These are phyloP conservation scores for Limnephilus rhombicus DNA, from an alignment of 2,888 invertebrate species.

Conservation along the genomic window DNA sequence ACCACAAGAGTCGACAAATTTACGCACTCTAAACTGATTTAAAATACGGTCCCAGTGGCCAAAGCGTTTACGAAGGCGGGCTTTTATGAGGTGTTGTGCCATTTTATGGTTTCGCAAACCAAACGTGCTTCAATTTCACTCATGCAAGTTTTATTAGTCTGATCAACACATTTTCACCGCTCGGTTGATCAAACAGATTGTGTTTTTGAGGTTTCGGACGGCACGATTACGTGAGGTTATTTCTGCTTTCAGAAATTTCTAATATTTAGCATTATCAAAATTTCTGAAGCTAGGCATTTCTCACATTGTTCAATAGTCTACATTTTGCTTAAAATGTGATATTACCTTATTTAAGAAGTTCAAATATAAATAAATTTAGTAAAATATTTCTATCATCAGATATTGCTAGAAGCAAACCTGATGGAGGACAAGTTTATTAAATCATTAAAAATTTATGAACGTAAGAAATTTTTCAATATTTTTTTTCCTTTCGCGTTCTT, in stretches of 20 bases:
- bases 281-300: neutral
- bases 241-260: neutral
- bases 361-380: too few species aligned
- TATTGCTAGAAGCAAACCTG: neutral
- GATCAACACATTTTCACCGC: conserved; percentile 36
- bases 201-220: conserved; percentile 28
- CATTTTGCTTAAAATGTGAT: neutral
- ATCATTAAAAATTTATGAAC: neutral
- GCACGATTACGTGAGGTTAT: conserved; percentile 19
- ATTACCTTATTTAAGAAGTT: too few species aligned
- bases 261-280: neutral
- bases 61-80: conserved; percentile 27
- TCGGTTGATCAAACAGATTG: conserved; percentile 36
- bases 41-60: conserved; percentile 16
- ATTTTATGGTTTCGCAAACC: conserved; percentile 29
- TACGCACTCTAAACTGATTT: neutral
- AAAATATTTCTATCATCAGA: neutral
- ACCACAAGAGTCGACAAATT: neutral
- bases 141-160: conserved; percentile 25
- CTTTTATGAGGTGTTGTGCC: conserved; percentile 38
- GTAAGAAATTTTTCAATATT: neutral
- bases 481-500: neutral
- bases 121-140: conserved; percentile 41
- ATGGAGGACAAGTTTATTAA: neutral
- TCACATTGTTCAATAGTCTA: neutral